Evolutionary conservation across 2,888 invertebrate genomes (phyloP).

Genomic region (Mimas tiliae): DNA sequence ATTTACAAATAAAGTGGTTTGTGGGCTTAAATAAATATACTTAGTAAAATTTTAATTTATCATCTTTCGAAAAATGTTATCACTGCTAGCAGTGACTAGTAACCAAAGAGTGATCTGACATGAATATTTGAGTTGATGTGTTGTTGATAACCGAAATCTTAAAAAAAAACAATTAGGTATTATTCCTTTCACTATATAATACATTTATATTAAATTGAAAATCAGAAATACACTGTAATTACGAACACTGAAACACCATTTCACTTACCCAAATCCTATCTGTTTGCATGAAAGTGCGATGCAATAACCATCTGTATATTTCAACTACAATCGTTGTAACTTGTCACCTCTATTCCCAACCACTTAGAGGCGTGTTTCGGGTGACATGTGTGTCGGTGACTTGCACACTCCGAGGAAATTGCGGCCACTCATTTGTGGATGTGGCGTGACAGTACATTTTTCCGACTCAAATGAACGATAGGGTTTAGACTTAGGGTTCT

Average conservation of each 20-base stretch:
- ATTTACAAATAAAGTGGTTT: too few relatives aligned
- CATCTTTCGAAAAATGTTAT: too few relatives aligned
- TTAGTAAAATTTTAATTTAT: too few relatives aligned
- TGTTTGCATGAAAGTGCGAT: slow-evolving; percentile 33
- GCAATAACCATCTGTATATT: slow-evolving; percentile 48
- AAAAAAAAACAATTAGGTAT: too few relatives aligned
- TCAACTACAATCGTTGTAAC: slow-evolving; percentile 52
- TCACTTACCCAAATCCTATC: background rate
- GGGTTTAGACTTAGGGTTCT: background rate
- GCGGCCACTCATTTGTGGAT: slow-evolving; percentile 70
- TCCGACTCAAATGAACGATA: slow-evolving; percentile 50
- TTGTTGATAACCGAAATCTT: too few relatives aligned
- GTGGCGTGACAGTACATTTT: slow-evolving; percentile 73
- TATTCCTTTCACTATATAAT: too few relatives aligned
- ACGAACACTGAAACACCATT: background rate
- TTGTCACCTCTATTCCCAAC: slow-evolving; percentile 61
- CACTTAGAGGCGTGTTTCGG: slow-evolving; percentile 61
- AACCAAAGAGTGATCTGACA: too few relatives aligned
- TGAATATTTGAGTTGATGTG: too few relatives aligned
- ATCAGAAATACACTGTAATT: background rate
- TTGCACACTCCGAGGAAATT: slow-evolving; percentile 73
- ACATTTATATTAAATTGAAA: too few relatives aligned
- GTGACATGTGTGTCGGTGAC: slow-evolving; percentile 79
- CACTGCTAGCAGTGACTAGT: too few relatives aligned
- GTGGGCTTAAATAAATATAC: too few relatives aligned